Conservation (phyloP, 2,113 vertebrate species). For the Protobothrops mucrosquamatus region DNA sequence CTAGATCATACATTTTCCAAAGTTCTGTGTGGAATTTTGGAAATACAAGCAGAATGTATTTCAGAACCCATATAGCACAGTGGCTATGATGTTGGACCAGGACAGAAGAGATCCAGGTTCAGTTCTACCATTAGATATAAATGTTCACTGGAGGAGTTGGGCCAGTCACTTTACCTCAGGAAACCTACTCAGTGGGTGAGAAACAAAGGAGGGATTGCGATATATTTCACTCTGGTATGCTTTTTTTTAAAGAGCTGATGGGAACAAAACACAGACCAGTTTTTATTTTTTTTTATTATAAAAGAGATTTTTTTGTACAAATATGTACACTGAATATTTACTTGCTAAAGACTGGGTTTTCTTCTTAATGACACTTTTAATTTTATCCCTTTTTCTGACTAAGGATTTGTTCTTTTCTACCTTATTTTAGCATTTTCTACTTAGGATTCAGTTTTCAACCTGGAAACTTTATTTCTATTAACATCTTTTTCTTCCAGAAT, state of each 20-base stretch:
- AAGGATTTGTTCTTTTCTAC: not conserved
- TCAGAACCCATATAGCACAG: not conserved
- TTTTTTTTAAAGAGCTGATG: not conserved
- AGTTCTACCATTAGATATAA: not conserved
- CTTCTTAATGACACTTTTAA: not conserved
- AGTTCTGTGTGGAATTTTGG: not conserved
- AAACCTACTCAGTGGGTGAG: not conserved
- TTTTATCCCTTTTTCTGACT: not conserved
- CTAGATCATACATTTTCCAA: conserved; percentile 3
- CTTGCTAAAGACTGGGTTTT: not conserved
- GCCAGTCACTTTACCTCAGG: not conserved
- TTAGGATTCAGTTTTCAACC: not conserved
- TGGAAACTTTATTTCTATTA: not conserved
- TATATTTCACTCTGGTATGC: not conserved
- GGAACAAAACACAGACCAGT: not conserved
- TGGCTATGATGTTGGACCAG: not conserved
- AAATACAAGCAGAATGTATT: conserved; percentile 13
- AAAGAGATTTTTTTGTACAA: not conserved
- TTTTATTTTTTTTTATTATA: not conserved
- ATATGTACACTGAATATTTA: not conserved
- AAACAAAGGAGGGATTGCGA: not conserved
- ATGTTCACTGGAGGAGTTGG: not conserved
- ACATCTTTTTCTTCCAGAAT: not conserved
- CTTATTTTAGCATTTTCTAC: not conserved
- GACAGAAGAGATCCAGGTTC: not conserved